Percentiles rank a stretch among this genome's conserved stretches.
phyloP scores from a whole-genome alignment of 2,113 vertebrate genomes.

The Malaclemys terrapin region DNA sequence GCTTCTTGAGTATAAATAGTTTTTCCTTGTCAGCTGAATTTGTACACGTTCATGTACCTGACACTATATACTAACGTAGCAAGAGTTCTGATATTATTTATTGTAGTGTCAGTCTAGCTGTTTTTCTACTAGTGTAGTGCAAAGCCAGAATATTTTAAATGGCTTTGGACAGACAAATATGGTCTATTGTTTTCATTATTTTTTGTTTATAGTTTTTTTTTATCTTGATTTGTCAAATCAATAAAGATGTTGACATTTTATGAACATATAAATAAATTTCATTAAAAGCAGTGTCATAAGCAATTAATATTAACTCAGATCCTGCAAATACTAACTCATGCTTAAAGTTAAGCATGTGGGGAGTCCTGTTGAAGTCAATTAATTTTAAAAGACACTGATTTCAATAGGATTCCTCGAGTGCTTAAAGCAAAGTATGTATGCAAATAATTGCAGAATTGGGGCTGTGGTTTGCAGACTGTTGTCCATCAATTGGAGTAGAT shows the following conservation, averaged over 20 bases:
- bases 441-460: not conserved
- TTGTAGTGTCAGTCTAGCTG: not conserved
- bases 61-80: rapidly evolving
- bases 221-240: not conserved
- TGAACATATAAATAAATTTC: not conserved
- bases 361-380: not conserved
- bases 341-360: not conserved
- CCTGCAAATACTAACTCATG: not conserved
- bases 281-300: not conserved
- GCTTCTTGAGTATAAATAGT: not conserved
- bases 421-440: not conserved
- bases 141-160: not conserved
- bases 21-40: not conserved
- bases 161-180: not conserved
- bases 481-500: not conserved
- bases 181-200: not conserved
- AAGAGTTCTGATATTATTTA: not conserved
- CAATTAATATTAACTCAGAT: not conserved
- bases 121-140: not conserved
- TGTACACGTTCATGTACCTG: not conserved
- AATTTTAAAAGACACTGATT: not conserved
- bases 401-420: not conserved
- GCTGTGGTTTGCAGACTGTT: not conserved
- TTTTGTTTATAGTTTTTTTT: not conserved
- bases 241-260: not conserved